phyloP scores from a whole-genome alignment of 2,888 invertebrate genomes.

The Lamellibrachia columna region DNA sequence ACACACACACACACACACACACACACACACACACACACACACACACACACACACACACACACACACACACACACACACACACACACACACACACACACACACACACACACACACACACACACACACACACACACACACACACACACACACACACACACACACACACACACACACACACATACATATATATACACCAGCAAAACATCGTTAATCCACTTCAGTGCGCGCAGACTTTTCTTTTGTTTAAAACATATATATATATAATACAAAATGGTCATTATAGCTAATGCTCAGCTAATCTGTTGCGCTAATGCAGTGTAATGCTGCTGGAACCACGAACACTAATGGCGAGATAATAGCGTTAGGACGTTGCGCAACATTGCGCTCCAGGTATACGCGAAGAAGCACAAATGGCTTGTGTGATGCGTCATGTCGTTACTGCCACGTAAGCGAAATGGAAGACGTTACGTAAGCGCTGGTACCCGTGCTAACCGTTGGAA shows the following conservation, averaged over 20 bases:
- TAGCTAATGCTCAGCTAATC: background rate
- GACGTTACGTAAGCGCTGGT: background rate
- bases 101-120: too few species aligned
- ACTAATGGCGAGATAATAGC: background rate
- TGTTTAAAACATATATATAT: background rate
- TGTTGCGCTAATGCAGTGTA: background rate
- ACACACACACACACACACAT: too few species aligned
- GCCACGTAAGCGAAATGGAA: background rate
- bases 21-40: too few species aligned
- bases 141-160: too few species aligned
- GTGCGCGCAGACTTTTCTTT: too few species aligned
- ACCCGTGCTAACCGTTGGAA: background rate
- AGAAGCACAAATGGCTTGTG: background rate
- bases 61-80: too few species aligned
- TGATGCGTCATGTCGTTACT: background rate
- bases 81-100: too few species aligned
- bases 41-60: too few species aligned
- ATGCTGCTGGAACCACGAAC: background rate
- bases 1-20: too few species aligned
- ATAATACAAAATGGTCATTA: background rate
- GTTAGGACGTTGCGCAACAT: background rate
- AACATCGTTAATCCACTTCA: too few species aligned
- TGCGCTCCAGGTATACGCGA: background rate
- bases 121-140: too few species aligned
- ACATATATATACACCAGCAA: background rate